Conservation (phyloP, 2,888 invertebrate genomes). For the Chouioia cunea region DNA sequence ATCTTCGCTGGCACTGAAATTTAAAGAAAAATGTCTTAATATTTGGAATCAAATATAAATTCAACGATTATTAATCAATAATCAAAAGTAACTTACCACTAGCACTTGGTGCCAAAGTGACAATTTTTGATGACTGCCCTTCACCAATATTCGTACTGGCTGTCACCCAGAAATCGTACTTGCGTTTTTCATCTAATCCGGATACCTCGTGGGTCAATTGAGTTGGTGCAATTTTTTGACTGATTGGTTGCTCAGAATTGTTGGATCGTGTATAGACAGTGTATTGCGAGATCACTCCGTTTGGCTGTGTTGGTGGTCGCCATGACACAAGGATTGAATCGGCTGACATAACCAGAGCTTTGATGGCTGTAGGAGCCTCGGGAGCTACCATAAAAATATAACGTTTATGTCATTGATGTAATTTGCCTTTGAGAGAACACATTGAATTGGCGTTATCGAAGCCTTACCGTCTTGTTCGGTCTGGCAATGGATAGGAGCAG, state of each 20-base stretch:
- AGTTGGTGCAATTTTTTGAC: conserved; percentile 84
- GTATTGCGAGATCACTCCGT: conserved; percentile 93
- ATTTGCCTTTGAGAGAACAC: too few species aligned
- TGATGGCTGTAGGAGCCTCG: conserved; percentile 92
- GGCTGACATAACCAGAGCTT: conserved; percentile 91
- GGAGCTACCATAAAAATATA: conserved; percentile 76
- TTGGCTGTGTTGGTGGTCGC: conserved; percentile 92
- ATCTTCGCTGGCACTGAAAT: conserved; percentile 89
- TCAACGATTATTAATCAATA: not conserved
- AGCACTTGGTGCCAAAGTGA: conserved; percentile 85
- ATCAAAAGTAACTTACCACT: conserved; percentile 72
- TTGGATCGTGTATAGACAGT: conserved; percentile 90
- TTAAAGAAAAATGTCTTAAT: not conserved
- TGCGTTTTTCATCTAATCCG: conserved; percentile 83
- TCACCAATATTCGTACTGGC: conserved; percentile 95
- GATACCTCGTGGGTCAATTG: conserved; percentile 91
- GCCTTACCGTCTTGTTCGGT: conserved; percentile 92
- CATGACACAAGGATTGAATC: conserved; percentile 94
- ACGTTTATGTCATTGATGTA: too few species aligned
- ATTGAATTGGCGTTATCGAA: not conserved
- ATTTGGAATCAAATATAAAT: not conserved
- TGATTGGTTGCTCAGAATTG: conserved; percentile 75
- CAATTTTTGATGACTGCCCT: conserved; percentile 90
- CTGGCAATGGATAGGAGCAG: conserved; percentile 89
- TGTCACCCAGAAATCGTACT: conserved; percentile 95